These are phyloP conservation scores for Eurystomus glaucurus DNA, from an alignment of 2,797 vertebrate species.

Conservation along the genomic window DNA sequence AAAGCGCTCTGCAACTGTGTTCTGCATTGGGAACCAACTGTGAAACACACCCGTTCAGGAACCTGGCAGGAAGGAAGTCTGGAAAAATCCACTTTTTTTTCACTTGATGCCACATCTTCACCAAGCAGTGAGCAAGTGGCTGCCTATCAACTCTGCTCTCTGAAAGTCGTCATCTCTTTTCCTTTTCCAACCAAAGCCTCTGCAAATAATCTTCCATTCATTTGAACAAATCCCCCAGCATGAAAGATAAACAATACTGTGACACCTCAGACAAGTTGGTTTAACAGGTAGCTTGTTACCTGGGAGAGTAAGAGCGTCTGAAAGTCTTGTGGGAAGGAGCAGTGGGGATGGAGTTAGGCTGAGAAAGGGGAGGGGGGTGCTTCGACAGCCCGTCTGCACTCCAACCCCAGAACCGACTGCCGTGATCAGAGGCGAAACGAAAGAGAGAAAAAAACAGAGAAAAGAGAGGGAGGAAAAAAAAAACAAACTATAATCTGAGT, in stretches of 20 bases:
- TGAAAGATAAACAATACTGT: slow-evolving; percentile 84
- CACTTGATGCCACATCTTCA: neutral
- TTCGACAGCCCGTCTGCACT: slow-evolving; percentile 96
- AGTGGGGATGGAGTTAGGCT: slow-evolving; percentile 93
- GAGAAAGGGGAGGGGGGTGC: slow-evolving; percentile 92
- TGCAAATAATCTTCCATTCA: neutral
- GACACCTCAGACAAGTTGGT: slow-evolving; percentile 83
- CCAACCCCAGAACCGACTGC: slow-evolving; percentile 98
- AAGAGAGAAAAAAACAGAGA: slow-evolving; percentile 74
- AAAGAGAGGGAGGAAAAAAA: slow-evolving; percentile 76
- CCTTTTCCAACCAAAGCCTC: neutral
- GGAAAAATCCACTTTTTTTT: neutral
- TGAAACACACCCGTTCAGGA: neutral
- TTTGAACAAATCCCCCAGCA: neutral
- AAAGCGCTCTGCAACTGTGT: slow-evolving; percentile 57
- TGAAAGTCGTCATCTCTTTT: neutral
- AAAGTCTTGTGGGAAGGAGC: slow-evolving; percentile 96
- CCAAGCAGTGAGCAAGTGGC: neutral
- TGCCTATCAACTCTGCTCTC: neutral
- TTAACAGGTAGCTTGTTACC: slow-evolving; percentile 91
- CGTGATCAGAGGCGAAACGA: slow-evolving; percentile 82
- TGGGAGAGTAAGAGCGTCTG: slow-evolving; percentile 96
- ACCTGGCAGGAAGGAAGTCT: neutral
- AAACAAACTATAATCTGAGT: slow-evolving; percentile 85
- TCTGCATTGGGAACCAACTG: slow-evolving; percentile 42